These are phyloP conservation scores for Eospalax fontanierii DNA, from an alignment of 2,797 vertebrate genomes.

Conservation along the genomic window DNA sequence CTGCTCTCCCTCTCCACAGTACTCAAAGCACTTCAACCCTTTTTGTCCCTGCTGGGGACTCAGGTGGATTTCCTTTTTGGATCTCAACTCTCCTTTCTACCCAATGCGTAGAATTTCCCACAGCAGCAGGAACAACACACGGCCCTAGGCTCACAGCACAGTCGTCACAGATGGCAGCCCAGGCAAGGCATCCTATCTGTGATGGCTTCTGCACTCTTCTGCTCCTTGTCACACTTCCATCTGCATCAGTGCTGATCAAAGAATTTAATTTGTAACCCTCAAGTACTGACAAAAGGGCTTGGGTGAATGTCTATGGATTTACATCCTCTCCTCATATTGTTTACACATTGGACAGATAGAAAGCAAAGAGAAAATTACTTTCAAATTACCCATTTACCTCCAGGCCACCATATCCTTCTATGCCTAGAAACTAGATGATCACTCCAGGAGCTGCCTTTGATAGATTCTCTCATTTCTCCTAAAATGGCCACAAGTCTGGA, in stretches of 20 bases:
- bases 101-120: neutral
- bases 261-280: neutral
- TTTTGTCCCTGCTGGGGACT: neutral
- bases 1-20: neutral
- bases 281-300: neutral
- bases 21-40: neutral
- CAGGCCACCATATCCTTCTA: neutral
- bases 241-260: conserved; percentile 4
- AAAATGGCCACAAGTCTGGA: neutral
- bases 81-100: neutral
- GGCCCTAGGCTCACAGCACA: neutral
- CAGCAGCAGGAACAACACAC: neutral
- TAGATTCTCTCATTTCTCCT: neutral
- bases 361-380: neutral
- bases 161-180: neutral
- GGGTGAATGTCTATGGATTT: neutral
- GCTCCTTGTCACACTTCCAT: neutral
- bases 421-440: neutral
- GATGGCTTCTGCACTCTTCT: neutral
- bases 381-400: neutral
- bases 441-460: neutral
- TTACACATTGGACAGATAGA: neutral
- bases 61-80: neutral
- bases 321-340: neutral
- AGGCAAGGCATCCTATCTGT: too few relatives aligned